These are phyloP conservation scores for Myopa testacea DNA, from an alignment of 2,888 invertebrate species.

Conservation along the genomic window DNA sequence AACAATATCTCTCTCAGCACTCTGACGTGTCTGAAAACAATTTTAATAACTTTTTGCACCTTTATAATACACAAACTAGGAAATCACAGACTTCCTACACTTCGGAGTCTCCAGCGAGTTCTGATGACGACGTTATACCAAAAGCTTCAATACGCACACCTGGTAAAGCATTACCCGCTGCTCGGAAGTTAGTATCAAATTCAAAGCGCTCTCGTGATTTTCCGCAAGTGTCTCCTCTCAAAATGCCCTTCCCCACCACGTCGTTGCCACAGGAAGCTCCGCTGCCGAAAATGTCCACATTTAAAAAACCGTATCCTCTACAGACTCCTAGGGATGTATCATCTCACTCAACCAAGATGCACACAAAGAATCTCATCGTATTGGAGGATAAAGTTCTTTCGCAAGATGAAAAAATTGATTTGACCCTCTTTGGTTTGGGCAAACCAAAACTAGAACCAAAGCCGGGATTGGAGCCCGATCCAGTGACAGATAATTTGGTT, in stretches of 20 bases:
- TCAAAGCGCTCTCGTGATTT: constrained; percentile 22
- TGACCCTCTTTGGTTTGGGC: constrained; percentile 50
- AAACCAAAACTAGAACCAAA: constrained; percentile 36
- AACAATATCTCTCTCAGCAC: background rate
- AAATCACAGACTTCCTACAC: background rate
- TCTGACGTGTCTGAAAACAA: background rate
- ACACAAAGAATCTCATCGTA: constrained; percentile 54
- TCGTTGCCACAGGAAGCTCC: constrained; percentile 47
- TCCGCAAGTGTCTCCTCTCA: constrained; percentile 45
- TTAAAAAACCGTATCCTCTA: constrained; percentile 43
- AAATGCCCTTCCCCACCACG: constrained; percentile 44
- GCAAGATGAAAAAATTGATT: constrained; percentile 62
- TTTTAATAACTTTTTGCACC: too few species aligned
- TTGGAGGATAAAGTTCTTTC: constrained; percentile 64
- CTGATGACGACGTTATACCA: constrained; percentile 34
- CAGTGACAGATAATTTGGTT: background rate
- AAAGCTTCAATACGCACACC: constrained; percentile 44
- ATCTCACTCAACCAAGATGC: background rate
- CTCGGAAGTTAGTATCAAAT: too few species aligned
- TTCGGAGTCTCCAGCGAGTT: background rate
- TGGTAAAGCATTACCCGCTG: background rate
- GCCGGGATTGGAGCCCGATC: constrained; percentile 13
- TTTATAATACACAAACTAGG: too few species aligned
- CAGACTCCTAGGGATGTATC: constrained; percentile 44
- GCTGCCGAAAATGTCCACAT: constrained; percentile 46